Percentiles rank a stretch among this genome's conserved stretches.
phyloP scores from a whole-genome alignment of 2,797 vertebrate species.

The Adelosebastes latens region DNA sequence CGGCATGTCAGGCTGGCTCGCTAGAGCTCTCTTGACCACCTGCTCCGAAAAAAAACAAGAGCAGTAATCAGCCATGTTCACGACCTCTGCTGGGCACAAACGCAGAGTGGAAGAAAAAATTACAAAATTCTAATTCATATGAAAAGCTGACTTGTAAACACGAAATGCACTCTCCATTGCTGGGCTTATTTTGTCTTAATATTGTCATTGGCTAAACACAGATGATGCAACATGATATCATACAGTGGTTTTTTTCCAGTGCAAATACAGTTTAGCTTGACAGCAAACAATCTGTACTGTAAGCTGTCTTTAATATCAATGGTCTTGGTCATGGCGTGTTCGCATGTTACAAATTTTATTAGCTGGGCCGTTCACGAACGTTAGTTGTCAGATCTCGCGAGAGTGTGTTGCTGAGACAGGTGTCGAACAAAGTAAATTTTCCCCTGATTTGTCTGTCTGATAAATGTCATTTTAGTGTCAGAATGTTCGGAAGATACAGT shows the following conservation, averaged over 20 bases:
- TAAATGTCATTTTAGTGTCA: too few species aligned
- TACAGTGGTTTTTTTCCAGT: neutral
- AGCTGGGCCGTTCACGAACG: too few species aligned
- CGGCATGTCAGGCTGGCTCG: slow-evolving; percentile 90
- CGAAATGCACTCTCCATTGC: neutral
- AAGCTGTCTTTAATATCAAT: neutral
- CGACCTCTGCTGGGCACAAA: neutral
- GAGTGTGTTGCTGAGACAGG: too few species aligned
- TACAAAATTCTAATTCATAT: neutral
- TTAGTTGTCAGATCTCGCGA: too few species aligned
- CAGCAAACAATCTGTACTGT: neutral
- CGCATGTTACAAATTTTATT: too few species aligned
- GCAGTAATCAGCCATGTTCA: neutral
- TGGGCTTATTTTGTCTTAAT: neutral
- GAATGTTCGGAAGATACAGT: too few species aligned
- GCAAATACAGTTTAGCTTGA: too few species aligned
- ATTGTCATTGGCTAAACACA: neutral
- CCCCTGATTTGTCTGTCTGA: too few species aligned
- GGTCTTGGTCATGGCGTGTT: too few species aligned
- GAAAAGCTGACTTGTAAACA: neutral
- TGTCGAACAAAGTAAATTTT: too few species aligned
- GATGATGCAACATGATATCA: neutral
- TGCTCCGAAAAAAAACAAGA: slow-evolving; percentile 50
- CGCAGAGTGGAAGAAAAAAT: neutral
- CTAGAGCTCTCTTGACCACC: slow-evolving; percentile 95